A percentile compares a stretch with the other conserved stretches of the same genome.
phyloP scores from a whole-genome alignment of 2,888 invertebrate genomes.

The Prosapia bicincta region DNA sequence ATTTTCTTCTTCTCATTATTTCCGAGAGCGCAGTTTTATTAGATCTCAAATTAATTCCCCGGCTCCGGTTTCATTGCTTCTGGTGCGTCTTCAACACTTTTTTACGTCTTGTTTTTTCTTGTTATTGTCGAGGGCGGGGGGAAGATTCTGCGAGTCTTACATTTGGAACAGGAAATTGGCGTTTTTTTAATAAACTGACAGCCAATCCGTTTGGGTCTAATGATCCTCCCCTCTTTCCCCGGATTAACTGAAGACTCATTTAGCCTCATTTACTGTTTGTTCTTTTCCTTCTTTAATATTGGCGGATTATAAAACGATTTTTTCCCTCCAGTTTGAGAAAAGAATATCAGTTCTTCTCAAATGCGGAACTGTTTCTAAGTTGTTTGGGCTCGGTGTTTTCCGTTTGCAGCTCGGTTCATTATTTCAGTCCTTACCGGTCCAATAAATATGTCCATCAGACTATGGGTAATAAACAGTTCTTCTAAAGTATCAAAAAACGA shows the following conservation, averaged over 20 bases:
- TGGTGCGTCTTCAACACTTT: background rate
- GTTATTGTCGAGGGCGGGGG: background rate
- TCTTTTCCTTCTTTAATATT: background rate
- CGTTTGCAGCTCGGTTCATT: no score
- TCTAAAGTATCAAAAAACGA: no score
- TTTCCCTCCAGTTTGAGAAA: no score
- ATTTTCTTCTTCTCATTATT: slow-evolving; percentile 14
- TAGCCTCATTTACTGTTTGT: background rate
- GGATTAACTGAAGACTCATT: background rate
- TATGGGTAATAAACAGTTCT: no score
- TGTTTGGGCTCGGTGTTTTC: no score
- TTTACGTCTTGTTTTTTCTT: background rate
- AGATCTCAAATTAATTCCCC: background rate
- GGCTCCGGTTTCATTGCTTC: background rate
- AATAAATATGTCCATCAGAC: no score
- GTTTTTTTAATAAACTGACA: slow-evolving; percentile 26
- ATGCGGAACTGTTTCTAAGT: no score
- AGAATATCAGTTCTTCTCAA: no score
- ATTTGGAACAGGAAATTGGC: slow-evolving; percentile 22
- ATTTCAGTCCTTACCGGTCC: no score
- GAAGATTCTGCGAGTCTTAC: background rate
- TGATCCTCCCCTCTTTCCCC: background rate
- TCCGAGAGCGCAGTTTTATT: background rate
- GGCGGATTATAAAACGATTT: background rate
- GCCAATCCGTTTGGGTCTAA: slow-evolving; percentile 22